Percentiles rank a stretch among this genome's conserved stretches.
Conservation (phyloP, 2,113 vertebrate genomes). For the Tichodroma muraria region DNA sequence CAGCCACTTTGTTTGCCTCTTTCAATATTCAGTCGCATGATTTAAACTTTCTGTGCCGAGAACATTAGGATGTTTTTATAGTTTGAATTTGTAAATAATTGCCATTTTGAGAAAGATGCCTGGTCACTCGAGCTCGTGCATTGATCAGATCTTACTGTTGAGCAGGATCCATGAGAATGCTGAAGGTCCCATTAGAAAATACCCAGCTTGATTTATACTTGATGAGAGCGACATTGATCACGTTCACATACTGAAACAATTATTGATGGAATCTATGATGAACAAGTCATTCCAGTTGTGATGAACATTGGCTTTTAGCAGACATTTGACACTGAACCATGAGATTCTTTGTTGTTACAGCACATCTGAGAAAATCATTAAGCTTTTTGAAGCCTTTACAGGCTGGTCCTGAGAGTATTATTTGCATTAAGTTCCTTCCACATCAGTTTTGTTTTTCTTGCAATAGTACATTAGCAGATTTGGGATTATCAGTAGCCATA, state of each 20-base stretch:
- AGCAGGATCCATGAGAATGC: background rate
- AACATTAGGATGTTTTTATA: background rate
- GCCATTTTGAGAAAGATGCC: background rate
- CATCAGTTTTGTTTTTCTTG: background rate
- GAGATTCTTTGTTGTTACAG: conserved; percentile 52
- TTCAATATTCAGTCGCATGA: fast-evolving
- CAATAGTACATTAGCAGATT: background rate
- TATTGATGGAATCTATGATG: conserved; percentile 48
- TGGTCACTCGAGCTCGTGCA: background rate
- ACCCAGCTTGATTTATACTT: background rate
- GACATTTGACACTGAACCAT: conserved; percentile 41
- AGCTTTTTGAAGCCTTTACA: conserved; percentile 22
- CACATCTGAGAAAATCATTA: conserved; percentile 56
- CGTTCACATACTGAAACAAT: conserved; percentile 36
- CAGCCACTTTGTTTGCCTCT: background rate
- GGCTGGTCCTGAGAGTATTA: background rate
- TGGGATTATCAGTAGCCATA: background rate
- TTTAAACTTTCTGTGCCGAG: background rate
- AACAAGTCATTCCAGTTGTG: conserved; percentile 42
- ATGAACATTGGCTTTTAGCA: conserved; percentile 31
- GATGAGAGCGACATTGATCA: conserved; percentile 18
- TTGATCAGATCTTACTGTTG: background rate
- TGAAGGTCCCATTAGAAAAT: conserved; percentile 21
- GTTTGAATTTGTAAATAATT: background rate
- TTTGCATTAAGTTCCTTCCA: conserved; percentile 4